Evolutionary conservation across 2,888 invertebrate genomes (phyloP).

Genomic region (Yponomeuta cagnagella): DNA sequence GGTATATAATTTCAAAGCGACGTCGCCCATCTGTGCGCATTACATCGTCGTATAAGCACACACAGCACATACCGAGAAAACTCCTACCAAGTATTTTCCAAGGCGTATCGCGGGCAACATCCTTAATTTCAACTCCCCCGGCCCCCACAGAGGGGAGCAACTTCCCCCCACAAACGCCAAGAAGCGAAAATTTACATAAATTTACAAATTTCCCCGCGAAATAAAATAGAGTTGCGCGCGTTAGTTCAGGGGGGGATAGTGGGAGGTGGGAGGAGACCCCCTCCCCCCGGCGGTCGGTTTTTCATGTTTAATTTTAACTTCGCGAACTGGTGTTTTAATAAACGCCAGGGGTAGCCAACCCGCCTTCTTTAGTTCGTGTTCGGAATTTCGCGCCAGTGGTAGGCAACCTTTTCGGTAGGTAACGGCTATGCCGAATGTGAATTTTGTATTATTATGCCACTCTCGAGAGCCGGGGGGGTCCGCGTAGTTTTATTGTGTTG

Average conservation of each 20-base stretch:
- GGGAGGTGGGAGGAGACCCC: constrained; percentile 19
- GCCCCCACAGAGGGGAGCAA: constrained; percentile 32
- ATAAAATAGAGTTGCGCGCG: constrained; percentile 52
- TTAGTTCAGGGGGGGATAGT: constrained; percentile 38
- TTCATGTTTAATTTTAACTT: constrained; percentile 77
- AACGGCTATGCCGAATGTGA: constrained; percentile 32
- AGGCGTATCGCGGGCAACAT: constrained; percentile 25
- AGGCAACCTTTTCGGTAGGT: constrained; percentile 54
- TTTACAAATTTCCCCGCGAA: constrained; percentile 71
- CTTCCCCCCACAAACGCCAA: constrained; percentile 47
- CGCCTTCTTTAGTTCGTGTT: constrained; percentile 54
- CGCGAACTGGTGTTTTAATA: constrained; percentile 72
- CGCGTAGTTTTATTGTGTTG: constrained; percentile 55
- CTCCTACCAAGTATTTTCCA: constrained; percentile 15
- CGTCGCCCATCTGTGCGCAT: too few species aligned
- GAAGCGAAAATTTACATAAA: constrained; percentile 74
- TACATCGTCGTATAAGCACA: too few species aligned
- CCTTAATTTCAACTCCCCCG: constrained; percentile 27
- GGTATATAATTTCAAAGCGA: too few species aligned
- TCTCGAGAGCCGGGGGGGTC: constrained; percentile 41
- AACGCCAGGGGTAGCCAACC: constrained; percentile 32
- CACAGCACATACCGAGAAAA: constrained; percentile 16
- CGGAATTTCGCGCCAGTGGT: constrained; percentile 50
- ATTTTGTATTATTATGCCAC: constrained; percentile 51
- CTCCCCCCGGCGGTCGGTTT: constrained; percentile 49